Percentiles rank a stretch among this genome's conserved stretches.
These are phyloP conservation scores for Camelus dromedarius DNA, from an alignment of 2,113 vertebrate genomes.

Conservation along the genomic window DNA sequence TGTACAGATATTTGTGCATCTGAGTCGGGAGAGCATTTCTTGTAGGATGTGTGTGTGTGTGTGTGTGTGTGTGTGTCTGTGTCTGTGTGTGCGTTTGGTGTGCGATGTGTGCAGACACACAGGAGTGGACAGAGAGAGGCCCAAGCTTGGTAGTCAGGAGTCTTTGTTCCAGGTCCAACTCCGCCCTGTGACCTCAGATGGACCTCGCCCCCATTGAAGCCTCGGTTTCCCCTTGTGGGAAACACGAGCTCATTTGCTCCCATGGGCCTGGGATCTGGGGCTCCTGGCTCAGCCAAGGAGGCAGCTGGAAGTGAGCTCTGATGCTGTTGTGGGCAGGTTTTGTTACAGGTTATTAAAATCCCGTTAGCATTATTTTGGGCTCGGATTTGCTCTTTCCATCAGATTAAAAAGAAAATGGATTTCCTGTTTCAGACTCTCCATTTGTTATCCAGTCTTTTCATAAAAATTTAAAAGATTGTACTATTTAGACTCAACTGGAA, in stretches of 20 bases:
- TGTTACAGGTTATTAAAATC: slow-evolving; percentile 6
- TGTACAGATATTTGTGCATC: neutral
- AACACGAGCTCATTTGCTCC: fast-evolving
- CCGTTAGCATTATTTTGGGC: neutral
- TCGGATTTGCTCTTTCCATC: slow-evolving; percentile 9
- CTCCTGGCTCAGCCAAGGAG: neutral
- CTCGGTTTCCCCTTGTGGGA: neutral
- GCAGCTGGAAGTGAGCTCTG: neutral
- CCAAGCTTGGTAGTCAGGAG: neutral
- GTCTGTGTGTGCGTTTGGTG: no score
- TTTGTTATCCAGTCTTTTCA: slow-evolving; percentile 64
- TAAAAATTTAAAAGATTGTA: slow-evolving; percentile 67
- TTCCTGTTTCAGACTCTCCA: slow-evolving; percentile 45
- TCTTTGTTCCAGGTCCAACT: neutral
- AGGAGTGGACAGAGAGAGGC: neutral
- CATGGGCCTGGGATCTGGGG: fast-evolving
- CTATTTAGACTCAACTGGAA: slow-evolving; percentile 51
- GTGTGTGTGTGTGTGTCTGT: no score
- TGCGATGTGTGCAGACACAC: neutral
- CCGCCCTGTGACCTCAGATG: no score
- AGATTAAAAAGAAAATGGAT: slow-evolving; percentile 38
- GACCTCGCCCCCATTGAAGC: neutral
- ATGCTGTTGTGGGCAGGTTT: fast-evolving
- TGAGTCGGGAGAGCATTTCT: neutral
- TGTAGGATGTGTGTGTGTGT: neutral